phyloP scores from a whole-genome alignment of 2,113 vertebrate species.

The Pelodiscus sinensis region DNA sequence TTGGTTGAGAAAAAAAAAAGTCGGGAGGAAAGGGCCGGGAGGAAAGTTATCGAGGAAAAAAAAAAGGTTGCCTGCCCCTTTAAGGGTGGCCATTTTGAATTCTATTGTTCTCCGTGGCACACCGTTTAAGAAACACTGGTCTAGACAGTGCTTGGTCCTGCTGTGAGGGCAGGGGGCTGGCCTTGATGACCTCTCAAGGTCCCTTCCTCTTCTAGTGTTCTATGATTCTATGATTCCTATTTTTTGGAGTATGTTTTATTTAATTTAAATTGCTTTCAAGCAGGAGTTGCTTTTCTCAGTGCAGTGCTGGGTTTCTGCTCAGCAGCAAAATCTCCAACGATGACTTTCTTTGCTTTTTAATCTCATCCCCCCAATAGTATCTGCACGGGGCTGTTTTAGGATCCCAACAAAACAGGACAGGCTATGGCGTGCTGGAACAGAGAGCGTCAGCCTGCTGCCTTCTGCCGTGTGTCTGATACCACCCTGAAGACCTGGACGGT shows the following conservation, averaged over 20 bases:
- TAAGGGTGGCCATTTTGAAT: too few species aligned
- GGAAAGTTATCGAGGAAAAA: too few species aligned
- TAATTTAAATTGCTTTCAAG: not conserved
- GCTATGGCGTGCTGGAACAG: not conserved
- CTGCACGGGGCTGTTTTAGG: not conserved
- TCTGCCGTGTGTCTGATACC: not conserved
- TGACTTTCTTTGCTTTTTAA: not conserved
- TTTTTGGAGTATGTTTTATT: rapidly evolving
- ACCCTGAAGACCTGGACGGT: not conserved
- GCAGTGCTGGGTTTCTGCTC: not conserved
- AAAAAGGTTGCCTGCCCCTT: too few species aligned
- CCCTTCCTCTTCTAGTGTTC: too few species aligned
- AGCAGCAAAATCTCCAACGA: not conserved
- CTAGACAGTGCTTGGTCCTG: too few species aligned
- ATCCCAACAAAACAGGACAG: not conserved
- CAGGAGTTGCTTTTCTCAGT: not conserved
- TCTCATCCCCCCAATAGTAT: not conserved
- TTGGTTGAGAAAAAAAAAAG: too few species aligned
- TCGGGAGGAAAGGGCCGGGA: too few species aligned
- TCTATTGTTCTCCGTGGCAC: too few species aligned
- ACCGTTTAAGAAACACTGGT: too few species aligned
- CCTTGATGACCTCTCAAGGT: too few species aligned
- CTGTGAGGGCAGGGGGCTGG: too few species aligned
- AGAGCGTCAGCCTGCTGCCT: not conserved
- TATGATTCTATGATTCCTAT: too few species aligned